Evolutionary conservation across 2,888 invertebrate genomes (phyloP), one percentile per base, ranked within the genome.

Genomic region (Conchocele bisecta): DNA sequence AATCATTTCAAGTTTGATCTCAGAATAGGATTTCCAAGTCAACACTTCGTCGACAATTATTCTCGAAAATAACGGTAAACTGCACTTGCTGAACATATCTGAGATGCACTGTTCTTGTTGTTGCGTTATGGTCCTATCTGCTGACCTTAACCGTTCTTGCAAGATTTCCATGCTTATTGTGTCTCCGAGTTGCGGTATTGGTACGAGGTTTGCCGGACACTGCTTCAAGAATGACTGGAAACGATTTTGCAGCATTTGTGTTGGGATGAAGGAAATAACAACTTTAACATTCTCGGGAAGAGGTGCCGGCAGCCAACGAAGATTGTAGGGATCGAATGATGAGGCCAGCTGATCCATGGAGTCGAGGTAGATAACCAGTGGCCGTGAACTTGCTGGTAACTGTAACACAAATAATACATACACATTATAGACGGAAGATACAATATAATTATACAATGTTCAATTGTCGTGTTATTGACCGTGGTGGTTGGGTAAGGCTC

Each of bases 21-120:
- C 60, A 15, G 81, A 79, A 57, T 83, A 88, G 0, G 87, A 88
- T 22, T 70, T 72, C 88, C 88, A 88, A 11, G 73, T 67, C 6
- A 71, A 41, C 4, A 83, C 82, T 48, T 86, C 81, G 37, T 88
- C 83, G 37, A 82, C 79, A 57, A 84, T 81, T 7, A 88, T 70
- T 20, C 81, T 79, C 26, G 83, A 80, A 60, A 81, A 88, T 13
- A 88, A 65, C 1, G 88, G 87, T n/a, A 86, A 65, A 11, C 82
- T 80, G 68, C 86, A 86, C 39, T 73, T 68, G 1, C 63, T 33
- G 50, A 86, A 84, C 3, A 83, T 76, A n/a, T 76, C 67, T 33
- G 78, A 56, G 2, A 86, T 69, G 20, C 84, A 22, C 11, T 70
- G 51, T 53, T 60, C 51, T 53, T 88, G 88, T 1, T 75, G 57